Evolutionary conservation across 2,888 invertebrate species (phyloP).

Genomic region (Strigamia maritima): DNA sequence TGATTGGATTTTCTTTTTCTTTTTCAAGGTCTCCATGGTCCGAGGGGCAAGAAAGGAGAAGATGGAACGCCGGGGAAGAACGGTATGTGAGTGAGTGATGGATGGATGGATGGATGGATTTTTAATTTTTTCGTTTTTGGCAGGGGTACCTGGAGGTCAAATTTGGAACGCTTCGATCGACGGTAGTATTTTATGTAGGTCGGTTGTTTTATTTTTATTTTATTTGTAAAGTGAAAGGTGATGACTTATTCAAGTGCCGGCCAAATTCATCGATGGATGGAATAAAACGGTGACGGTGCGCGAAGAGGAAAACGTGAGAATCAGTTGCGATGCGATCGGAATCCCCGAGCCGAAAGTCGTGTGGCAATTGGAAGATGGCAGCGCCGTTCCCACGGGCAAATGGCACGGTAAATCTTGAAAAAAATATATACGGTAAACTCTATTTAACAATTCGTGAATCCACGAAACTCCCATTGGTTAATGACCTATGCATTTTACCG

Average conservation of each 20-base stretch:
- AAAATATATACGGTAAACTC: not conserved
- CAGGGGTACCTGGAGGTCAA: conserved; percentile 62
- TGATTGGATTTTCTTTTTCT: not conserved
- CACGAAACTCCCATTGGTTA: too few relatives aligned
- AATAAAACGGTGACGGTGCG: conserved; percentile 65
- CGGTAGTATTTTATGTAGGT: not conserved
- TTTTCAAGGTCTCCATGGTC: conserved; percentile 49
- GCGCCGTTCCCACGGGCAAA: conserved; percentile 62
- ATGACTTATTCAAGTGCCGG: conserved; percentile 65
- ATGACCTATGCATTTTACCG: too few relatives aligned
- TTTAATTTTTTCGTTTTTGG: conserved; percentile 45
- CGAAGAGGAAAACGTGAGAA: conserved; percentile 76
- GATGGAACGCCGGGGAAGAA: conserved; percentile 57
- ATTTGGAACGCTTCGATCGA: not conserved
- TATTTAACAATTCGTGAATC: too few relatives aligned
- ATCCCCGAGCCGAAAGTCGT: conserved; percentile 72
- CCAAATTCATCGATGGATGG: conserved; percentile 70
- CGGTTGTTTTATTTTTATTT: too few relatives aligned
- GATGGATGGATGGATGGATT: not conserved
- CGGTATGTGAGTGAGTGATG: not conserved
- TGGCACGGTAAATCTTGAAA: conserved; percentile 60
- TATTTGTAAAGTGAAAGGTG: not conserved
- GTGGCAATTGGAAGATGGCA: conserved; percentile 68
- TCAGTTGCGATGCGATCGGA: conserved; percentile 77
- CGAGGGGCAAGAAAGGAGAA: conserved; percentile 62